Base-by-base conservation (phyloP, 2,797 vertebrate genomes). In the Furcifer pardalis region DNA sequence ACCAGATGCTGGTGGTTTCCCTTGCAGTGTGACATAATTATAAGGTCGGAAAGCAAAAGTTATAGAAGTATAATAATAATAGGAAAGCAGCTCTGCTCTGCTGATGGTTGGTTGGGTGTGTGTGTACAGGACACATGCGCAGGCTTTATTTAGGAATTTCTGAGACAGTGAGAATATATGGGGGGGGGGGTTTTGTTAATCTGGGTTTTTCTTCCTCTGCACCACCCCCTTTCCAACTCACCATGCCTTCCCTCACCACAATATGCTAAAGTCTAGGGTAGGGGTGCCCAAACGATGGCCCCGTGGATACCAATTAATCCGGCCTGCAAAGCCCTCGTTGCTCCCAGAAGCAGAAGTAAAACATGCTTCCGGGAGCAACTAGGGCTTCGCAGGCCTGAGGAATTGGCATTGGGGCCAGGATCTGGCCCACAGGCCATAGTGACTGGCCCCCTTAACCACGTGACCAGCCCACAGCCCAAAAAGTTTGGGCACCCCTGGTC, bases 11-110 rank as follows among this genome's bases (percentile, higher is more conserved):
- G 94, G 96, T 73, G 96, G 96, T 96, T 96, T 95, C 95, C 95
- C 95, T 94, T 94, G 94, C 96, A 96, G 96, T 96, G 96, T 96
- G 95, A 94, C 96, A 95, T 97, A 97, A 97, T 97, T 96, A 97
- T 94, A 97, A 93, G 95, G 95, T 96, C 94, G 89, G 71, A 89
- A 94, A 92, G 93, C 94, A 92, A 93, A 91, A 94, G 93, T 92
- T 93, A 92, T 92, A 90, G 92, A 93, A 92, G 93, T 88, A 92
- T 91, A 93, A 93, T 91, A 92, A 94, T 93, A 92, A 92, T 93
- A 92, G 91, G 90, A 91, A 93, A 88, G 90, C 91, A 80, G 92
- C 91, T 42, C 32, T 91, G 91, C 91, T 90, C 89, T 91, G 92
- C 91, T 91, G 90, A 93, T 79, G 30, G 91, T 10, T 56, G 12